Conservation (phyloP, 2,113 vertebrate species). For the Ciconia stormi region DNA sequence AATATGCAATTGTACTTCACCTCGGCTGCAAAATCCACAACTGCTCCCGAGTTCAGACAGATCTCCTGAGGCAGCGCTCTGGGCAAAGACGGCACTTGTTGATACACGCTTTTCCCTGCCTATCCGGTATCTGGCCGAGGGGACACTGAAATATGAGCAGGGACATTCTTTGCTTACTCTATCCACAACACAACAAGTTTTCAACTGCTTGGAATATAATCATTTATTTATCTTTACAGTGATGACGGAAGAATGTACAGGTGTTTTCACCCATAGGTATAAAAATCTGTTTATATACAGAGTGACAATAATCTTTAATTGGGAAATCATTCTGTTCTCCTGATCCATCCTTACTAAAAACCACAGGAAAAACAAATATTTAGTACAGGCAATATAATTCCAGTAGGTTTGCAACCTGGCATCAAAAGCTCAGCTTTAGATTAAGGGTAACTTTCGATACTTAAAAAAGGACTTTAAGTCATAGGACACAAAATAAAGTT, state of each 20-base stretch:
- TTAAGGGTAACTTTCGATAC: slow-evolving; percentile 67
- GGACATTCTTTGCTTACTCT: not conserved
- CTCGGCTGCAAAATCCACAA: not conserved
- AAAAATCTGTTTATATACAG: slow-evolving; percentile 89
- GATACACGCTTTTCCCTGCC: not conserved
- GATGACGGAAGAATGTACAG: slow-evolving; percentile 82
- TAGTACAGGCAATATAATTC: slow-evolving; percentile 77
- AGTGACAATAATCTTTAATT: slow-evolving; percentile 69
- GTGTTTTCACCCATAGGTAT: slow-evolving; percentile 81
- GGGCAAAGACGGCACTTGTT: not conserved
- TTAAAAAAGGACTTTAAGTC: slow-evolving; percentile 76
- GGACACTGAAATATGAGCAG: not conserved
- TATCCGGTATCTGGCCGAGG: not conserved
- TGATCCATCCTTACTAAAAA: slow-evolving; percentile 68
- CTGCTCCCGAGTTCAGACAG: not conserved
- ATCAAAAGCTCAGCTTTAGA: slow-evolving; percentile 72
- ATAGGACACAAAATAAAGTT: slow-evolving; percentile 82
- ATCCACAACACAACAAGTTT: slow-evolving; percentile 23
- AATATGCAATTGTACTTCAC: not conserved
- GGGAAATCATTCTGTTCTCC: slow-evolving; percentile 60
- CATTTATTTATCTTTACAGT: slow-evolving; percentile 87
- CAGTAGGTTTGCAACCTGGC: slow-evolving; percentile 83
- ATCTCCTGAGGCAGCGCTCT: not conserved
- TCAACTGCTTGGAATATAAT: slow-evolving; percentile 79
- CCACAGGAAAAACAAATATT: slow-evolving; percentile 42